Conservation (phyloP, 2,797 vertebrate species). For the Pipistrellus kuhlii region DNA sequence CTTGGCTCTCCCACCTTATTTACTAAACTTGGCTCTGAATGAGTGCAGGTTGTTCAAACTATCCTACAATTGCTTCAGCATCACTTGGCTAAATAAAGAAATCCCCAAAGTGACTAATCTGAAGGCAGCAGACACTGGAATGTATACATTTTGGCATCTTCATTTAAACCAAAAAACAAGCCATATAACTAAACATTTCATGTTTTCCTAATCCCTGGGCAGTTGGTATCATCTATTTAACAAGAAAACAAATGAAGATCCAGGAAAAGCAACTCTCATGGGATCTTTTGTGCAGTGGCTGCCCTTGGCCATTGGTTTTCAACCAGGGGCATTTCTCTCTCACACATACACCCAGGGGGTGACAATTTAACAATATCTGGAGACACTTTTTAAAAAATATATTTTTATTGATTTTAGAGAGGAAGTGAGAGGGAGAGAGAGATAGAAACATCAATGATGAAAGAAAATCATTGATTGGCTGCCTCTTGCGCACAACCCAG, state of each 20-base stretch:
- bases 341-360: accelerated
- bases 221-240: neutral
- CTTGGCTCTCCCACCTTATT: constrained; percentile 1
- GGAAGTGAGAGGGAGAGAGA: too few species aligned
- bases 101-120: constrained; percentile 56
- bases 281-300: neutral
- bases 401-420: too few species aligned
- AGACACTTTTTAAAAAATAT: neutral
- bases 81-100: constrained; percentile 46
- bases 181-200: constrained; percentile 11
- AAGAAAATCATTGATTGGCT: too few species aligned
- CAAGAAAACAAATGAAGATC: neutral
- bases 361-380: neutral
- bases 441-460: too few species aligned
- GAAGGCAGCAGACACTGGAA: constrained; percentile 52
- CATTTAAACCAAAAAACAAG: constrained; percentile 18
- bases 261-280: neutral
- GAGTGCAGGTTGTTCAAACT: constrained; percentile 20
- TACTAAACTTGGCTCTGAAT: constrained; percentile 50
- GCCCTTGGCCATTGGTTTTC: neutral
- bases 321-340: neutral
- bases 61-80: constrained; percentile 39
- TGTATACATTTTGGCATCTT: neutral
- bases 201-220: neutral
- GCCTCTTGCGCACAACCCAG: too few species aligned